Base-by-base conservation (phyloP, 2,888 invertebrate species). In the Xestoiulus laeticollis region DNA sequence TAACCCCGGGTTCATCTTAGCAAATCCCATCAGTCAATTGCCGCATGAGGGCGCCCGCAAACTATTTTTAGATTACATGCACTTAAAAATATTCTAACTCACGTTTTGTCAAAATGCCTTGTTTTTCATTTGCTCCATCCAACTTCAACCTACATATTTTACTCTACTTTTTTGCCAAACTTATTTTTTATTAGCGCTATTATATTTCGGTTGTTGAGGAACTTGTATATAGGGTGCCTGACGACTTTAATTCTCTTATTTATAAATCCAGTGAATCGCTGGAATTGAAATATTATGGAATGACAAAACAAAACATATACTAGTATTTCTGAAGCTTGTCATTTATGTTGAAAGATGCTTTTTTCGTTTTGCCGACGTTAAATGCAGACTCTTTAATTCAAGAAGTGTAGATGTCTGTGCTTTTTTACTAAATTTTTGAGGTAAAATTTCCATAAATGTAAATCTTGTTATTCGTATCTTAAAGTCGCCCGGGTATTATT, bases 1-100 rank as follows among this genome's bases (percentile, higher is more conserved):
- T 68, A 68, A 59, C 22, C 68, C 68, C 22, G 22, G 68, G 26
- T 26, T 68, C 68, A 68, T 68, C 26, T 68, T 68, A 8, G 68
- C 68, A 26, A 68, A 68, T 68, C 26, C 26, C 26, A 68, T 68
- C 68, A 68, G 68, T 68, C 68, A 68, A 12, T 68, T 68, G 10
- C 68, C 68, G 68, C 68, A 12, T 68, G 68, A 68, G 68, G 68
- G 68, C 68, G 68, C 68, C 53, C 68, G 26, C 68, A 22, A 10
- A 68, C 68, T 68, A 68, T 68, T 68, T 68, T 68, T 68, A 68
- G 68, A 68, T 26, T 26, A 22, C 26, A 26, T 8, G 68, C 68
- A 26, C 68, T 68, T 26, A 22, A 38, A 38, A 38, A 38, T 68
- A 22, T 68, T n/a, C 22, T 12, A 26, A 22, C 68, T 26, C 8